Evolutionary conservation across 2,113 vertebrate genomes (phyloP).

Genomic region (Bubalus kerabau): DNA sequence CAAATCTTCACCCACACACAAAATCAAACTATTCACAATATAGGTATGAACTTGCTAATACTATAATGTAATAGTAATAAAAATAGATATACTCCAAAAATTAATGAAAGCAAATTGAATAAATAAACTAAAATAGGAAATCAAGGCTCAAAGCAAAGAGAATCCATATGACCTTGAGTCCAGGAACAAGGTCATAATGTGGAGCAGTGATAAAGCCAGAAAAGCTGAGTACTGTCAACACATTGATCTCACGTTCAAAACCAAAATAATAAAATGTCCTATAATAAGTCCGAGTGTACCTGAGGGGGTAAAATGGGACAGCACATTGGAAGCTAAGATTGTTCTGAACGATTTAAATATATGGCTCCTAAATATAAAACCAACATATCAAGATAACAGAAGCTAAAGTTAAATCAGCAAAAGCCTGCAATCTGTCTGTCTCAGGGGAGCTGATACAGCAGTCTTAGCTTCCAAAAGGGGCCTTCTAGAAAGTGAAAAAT

Average conservation of each 20-base stretch:
- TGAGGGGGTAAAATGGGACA: neutral
- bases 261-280: neutral
- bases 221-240: neutral
- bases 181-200: neutral
- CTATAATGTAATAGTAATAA: neutral
- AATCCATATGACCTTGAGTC: neutral
- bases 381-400: neutral
- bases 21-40: neutral
- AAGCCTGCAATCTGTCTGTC: neutral
- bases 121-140: neutral
- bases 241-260: neutral
- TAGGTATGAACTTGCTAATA: neutral
- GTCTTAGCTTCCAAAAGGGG: neutral
- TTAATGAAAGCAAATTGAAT: neutral
- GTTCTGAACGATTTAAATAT: neutral
- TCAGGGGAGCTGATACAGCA: neutral
- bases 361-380: neutral
- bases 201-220: neutral
- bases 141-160: neutral
- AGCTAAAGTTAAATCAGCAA: neutral
- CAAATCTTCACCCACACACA: neutral
- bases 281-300: neutral
- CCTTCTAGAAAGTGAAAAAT: neutral
- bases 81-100: neutral
- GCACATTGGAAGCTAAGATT: neutral